phyloP scores from a whole-genome alignment of 2,113 vertebrate species.

The Ptilorrhoa leucosticta region DNA sequence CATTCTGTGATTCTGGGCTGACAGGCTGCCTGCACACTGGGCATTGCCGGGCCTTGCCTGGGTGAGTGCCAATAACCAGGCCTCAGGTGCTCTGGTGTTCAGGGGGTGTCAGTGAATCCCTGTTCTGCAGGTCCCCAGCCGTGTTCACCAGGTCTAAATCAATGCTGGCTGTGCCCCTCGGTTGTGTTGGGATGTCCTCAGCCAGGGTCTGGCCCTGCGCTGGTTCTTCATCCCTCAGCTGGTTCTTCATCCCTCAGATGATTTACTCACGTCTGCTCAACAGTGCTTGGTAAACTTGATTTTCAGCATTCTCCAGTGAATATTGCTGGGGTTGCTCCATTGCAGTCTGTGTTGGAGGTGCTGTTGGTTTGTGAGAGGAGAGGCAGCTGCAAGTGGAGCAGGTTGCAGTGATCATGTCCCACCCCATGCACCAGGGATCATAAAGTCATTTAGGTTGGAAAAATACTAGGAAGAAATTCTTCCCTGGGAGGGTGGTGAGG shows the following conservation, averaged over 20 bases:
- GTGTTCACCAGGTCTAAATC: background rate
- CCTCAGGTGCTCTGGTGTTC: background rate
- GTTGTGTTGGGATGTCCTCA: background rate
- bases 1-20: background rate
- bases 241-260: no score
- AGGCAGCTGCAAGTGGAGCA: background rate
- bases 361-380: background rate
- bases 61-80: background rate
- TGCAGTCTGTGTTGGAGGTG: rapidly evolving
- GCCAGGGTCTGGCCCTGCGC: rapidly evolving
- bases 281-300: background rate
- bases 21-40: rapidly evolving
- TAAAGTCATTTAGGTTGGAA: background rate
- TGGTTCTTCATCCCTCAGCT: background rate
- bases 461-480: background rate
- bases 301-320: background rate
- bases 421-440: background rate
- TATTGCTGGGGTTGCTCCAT: no score
- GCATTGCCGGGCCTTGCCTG: rapidly evolving
- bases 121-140: background rate
- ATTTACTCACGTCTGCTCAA: background rate
- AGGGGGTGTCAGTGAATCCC: background rate
- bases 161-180: background rate
- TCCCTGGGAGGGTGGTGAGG: background rate
- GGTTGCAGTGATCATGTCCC: rapidly evolving